Evolutionary conservation across 1,140 invertebrate genomes (phyloP), one percentile per base, ranked within the genome.

Genomic region (Rhagoletis pomonella): DNA sequence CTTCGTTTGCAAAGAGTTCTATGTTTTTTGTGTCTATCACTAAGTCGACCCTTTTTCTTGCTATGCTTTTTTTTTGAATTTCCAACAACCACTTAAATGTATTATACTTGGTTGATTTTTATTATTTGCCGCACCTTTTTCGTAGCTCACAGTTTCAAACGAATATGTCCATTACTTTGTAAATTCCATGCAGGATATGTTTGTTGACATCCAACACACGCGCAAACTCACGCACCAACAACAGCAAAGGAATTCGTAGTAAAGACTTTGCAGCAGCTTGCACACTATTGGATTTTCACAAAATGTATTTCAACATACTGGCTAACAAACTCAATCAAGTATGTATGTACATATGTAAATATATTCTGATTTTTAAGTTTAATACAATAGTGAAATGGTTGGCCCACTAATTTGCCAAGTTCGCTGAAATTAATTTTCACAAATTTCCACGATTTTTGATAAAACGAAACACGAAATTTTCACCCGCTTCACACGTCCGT

Each of bases 401-500:
- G n/a, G 50, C 10, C 19, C 6, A 29, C 29, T 29, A 29, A 65
- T 29, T 19, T 6, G 29, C 9, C n/a, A 19, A 65, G 29, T 39
- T 65, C 7, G 6, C 29, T 29, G 9, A 65, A 6, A 7, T 65
- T 29, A 29, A 65, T n/a, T 55, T 55, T 3, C 4, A 42, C 19
- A 42, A 67, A 67, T 39, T 12, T 81, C n/a, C 6, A 55, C 73
- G 73, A 81, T 81, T 55, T 69, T 81, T 55, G 14, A 7, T 42
- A 29, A 19, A 19, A 47, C 50, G 47, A n/a, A 14, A 81, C 29
- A 29, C 10, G 9, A 55, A 81, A 29, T 69, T 14, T 81, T 81
- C 47, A 81, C 17, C 47, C 73, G 73, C n/a, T 81, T 60, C 85
- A 42, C 85, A 86, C 85, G 85, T 86, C 85, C 85, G 85, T 64